These are phyloP conservation scores for Epizoanthus illoricatus DNA, from an alignment of 92 coral and sea anemone genomes.

Conservation along the genomic window DNA sequence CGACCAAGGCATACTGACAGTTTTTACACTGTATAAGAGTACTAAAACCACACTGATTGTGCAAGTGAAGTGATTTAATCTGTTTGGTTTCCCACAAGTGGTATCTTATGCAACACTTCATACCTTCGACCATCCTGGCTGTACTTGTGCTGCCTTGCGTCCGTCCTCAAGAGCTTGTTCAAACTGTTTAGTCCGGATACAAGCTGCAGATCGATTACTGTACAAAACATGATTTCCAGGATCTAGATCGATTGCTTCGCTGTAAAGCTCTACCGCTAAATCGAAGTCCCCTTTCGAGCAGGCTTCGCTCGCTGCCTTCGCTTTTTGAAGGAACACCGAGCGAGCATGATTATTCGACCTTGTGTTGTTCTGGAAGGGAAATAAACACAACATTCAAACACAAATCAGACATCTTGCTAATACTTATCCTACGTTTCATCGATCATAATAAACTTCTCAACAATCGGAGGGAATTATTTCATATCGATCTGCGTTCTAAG, in stretches of 20 bases:
- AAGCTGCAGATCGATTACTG: slow-evolving; percentile 97
- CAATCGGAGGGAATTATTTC: slow-evolving; percentile 2
- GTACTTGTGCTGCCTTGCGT: slow-evolving; percentile 76
- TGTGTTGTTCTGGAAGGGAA: slow-evolving; percentile 35
- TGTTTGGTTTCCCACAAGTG: background rate
- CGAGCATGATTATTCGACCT: slow-evolving; percentile 59
- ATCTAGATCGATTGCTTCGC: slow-evolving; percentile 90
- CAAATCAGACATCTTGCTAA: background rate
- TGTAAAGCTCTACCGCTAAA: slow-evolving; percentile 81
- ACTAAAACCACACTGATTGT: background rate
- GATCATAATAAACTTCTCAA: slow-evolving; percentile 14
- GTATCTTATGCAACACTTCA: background rate
- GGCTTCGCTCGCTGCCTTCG: slow-evolving; percentile 85
- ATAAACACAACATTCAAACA: slow-evolving; percentile 45
- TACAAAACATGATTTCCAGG: slow-evolving; percentile 92
- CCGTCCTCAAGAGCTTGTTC: slow-evolving; percentile 92
- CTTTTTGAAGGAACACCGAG: slow-evolving; percentile 74
- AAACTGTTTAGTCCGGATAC: slow-evolving; percentile 80
- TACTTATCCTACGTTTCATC: slow-evolving; percentile 11
- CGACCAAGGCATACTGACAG: slow-evolving; percentile 12
- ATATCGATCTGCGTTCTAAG: slow-evolving; percentile 9
- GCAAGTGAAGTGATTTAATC: slow-evolving; percentile 8
- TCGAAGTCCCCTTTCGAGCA: slow-evolving; percentile 87
- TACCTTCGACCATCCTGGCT: slow-evolving; percentile 98
- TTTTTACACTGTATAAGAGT: slow-evolving; percentile 9